Percentiles rank a stretch among this genome's conserved stretches.
phyloP scores from a whole-genome alignment of 2,888 invertebrate genomes.

The Nemoura dubitans region DNA sequence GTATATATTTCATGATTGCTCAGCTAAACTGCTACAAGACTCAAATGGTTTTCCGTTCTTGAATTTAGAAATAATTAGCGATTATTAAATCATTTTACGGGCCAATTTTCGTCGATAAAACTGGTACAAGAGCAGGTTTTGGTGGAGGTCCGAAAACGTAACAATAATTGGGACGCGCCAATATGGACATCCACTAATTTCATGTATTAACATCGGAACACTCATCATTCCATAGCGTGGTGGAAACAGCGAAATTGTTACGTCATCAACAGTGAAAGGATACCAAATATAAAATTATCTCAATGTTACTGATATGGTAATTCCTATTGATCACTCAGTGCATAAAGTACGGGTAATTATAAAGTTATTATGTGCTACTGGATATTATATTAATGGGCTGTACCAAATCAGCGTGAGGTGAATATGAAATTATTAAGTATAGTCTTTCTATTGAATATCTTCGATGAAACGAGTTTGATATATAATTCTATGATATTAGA shows the following conservation, averaged over 20 bases:
- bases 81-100: neutral
- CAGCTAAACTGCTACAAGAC: neutral
- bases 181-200: conserved; percentile 26
- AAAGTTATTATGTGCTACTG: conserved; percentile 29
- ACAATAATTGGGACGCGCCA: conserved; percentile 24
- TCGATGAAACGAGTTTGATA: conserved; percentile 30
- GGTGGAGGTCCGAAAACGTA: neutral
- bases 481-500: conserved; percentile 28
- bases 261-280: conserved; percentile 34
- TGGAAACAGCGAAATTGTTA: conserved; percentile 22
- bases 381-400: conserved; percentile 24
- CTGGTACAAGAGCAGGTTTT: conserved; percentile 17
- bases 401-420: neutral
- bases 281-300: conserved; percentile 1
- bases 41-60: neutral
- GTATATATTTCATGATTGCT: neutral
- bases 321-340: conserved; percentile 31
- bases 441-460: neutral
- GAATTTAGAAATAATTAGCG: conserved; percentile 4
- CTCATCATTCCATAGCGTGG: conserved; percentile 1
- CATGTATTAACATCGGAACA: neutral
- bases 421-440: conserved; percentile 32
- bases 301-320: conserved; percentile 35
- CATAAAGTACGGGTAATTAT: conserved; percentile 30
- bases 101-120: neutral